Percentiles rank a stretch among this genome's conserved stretches.
phyloP scores from a whole-genome alignment of 1,140 invertebrate species.

The Megalopta genalis region DNA sequence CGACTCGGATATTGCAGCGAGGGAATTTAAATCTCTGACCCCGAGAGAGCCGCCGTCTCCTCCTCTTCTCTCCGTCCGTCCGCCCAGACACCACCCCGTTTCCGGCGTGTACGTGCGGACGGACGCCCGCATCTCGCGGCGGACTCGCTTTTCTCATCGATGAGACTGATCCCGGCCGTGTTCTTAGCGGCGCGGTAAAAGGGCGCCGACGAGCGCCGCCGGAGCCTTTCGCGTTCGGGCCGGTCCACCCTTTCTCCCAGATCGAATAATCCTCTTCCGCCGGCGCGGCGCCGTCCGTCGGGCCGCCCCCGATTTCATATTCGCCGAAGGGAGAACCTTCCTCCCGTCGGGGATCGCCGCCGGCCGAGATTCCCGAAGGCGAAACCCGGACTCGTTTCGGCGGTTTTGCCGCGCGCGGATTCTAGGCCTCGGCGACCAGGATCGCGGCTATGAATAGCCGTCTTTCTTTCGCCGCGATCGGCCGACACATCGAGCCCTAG shows the following conservation, averaged over 20 bases:
- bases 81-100: neutral
- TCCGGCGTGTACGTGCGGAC: neutral
- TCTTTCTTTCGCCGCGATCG: neutral
- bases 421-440: neutral
- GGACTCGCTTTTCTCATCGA: neutral
- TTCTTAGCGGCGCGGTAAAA: no score
- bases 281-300: no score
- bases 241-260: no score
- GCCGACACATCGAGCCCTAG: neutral
- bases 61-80: conserved; percentile 17
- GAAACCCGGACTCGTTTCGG: neutral
- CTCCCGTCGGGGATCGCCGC: neutral
- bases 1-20: conserved; percentile 65
- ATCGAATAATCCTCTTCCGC: no score
- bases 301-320: neutral
- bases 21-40: conserved; percentile 67
- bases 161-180: no score
- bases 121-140: neutral
- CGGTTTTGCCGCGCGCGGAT: neutral
- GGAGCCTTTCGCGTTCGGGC: no score
- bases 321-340: neutral
- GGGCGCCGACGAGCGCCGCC: no score
- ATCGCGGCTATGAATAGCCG: conserved; percentile 12
- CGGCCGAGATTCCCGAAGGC: neutral
- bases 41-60: conserved; percentile 38